These are phyloP conservation scores for Pseudopodoces humilis DNA, from an alignment of 2,113 vertebrate species.

Conservation along the genomic window DNA sequence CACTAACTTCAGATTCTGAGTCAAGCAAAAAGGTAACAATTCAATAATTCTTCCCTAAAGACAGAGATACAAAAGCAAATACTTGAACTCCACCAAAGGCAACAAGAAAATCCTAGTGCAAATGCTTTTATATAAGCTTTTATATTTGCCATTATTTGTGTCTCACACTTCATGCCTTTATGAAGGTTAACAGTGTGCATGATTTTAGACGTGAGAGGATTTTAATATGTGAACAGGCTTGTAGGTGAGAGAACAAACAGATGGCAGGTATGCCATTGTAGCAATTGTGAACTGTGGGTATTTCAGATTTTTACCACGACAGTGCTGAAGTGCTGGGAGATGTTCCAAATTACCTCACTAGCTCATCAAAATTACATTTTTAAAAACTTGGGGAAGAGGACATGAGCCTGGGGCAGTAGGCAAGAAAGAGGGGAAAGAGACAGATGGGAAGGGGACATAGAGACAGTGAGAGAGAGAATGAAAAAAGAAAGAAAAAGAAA, in stretches of 20 bases:
- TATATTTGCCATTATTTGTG: not conserved
- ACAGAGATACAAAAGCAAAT: not conserved
- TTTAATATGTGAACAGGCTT: conserved; percentile 28
- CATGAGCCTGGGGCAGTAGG: not conserved
- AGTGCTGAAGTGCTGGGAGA: not conserved
- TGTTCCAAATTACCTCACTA: not conserved
- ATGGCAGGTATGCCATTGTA: not conserved
- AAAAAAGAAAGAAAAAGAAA: not conserved
- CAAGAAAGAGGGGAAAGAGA: not conserved
- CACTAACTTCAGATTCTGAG: not conserved
- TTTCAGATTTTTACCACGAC: conserved; percentile 1
- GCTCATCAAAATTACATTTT: not conserved
- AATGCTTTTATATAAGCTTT: not conserved
- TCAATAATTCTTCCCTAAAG: not conserved
- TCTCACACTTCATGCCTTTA: not conserved
- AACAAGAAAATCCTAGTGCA: not conserved
- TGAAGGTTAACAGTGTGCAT: not conserved
- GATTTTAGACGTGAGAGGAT: conserved; percentile 1
- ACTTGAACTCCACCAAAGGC: not conserved
- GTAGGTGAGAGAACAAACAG: conserved; percentile 20
- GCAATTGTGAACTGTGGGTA: not conserved
- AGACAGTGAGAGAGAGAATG: rapidly evolving
- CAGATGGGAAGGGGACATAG: rapidly evolving
- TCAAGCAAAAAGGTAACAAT: not conserved
- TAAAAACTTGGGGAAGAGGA: not conserved